These are phyloP conservation scores for Chaetodon trifasciatus DNA, from an alignment of 2,797 vertebrate species.

Conservation along the genomic window DNA sequence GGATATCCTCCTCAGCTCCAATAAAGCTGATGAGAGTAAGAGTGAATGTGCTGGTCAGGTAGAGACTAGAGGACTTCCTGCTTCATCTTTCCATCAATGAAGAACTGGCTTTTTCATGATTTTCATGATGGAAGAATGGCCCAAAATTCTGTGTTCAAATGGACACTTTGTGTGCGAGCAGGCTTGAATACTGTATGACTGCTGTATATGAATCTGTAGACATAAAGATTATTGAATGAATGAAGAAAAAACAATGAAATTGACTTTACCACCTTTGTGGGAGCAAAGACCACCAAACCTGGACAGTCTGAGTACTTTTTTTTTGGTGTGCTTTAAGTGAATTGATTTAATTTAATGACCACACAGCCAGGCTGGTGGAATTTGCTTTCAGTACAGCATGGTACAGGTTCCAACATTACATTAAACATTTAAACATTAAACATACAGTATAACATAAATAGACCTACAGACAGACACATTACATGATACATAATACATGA, in stretches of 20 bases:
- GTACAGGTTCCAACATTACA: too few relatives aligned
- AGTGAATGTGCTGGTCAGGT: conserved; percentile 34
- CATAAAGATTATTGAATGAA: background rate
- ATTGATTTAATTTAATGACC: too few relatives aligned
- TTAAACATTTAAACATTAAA: too few relatives aligned
- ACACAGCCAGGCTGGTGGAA: too few relatives aligned
- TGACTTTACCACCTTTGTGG: background rate
- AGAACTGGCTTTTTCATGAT: conserved; percentile 11
- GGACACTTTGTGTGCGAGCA: background rate
- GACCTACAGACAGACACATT: too few relatives aligned
- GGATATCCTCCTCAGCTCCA: conserved; percentile 63
- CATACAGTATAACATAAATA: too few relatives aligned
- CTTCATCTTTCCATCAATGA: conserved; percentile 23
- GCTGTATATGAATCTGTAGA: background rate
- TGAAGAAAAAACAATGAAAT: background rate
- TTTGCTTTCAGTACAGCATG: too few relatives aligned
- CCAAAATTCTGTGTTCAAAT: conserved; percentile 13
- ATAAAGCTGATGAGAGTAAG: conserved; percentile 39
- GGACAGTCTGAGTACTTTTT: too few relatives aligned
- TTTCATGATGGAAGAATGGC: conserved; percentile 23
- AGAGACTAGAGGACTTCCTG: conserved; percentile 38
- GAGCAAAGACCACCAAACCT: too few relatives aligned
- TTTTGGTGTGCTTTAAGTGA: too few relatives aligned
- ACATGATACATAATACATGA: too few relatives aligned
- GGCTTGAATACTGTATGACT: background rate